A percentile compares a stretch with the other conserved stretches of the same genome.
phyloP scores from a whole-genome alignment of 2,888 invertebrate genomes.

The Eupithecia pulchellata region DNA sequence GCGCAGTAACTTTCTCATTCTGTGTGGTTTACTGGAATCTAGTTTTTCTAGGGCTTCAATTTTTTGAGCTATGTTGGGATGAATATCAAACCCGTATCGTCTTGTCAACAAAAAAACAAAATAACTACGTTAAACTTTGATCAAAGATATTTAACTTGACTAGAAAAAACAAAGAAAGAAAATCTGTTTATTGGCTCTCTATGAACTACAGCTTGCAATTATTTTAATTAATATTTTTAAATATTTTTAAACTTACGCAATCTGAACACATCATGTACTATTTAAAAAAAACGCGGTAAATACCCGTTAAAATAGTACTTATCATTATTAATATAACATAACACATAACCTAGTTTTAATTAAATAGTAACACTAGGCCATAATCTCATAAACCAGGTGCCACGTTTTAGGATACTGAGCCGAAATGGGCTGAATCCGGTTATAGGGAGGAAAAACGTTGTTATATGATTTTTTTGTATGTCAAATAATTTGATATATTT shows the following conservation, averaged over 20 bases:
- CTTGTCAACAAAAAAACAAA: neutral
- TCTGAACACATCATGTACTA: too few relatives aligned
- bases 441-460: neutral
- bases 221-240: too few relatives aligned
- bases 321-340: too few relatives aligned
- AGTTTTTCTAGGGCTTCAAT: neutral
- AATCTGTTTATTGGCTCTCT: too few relatives aligned
- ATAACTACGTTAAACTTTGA: neutral
- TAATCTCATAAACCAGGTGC: neutral
- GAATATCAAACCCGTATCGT: neutral
- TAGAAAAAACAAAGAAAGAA: too few relatives aligned
- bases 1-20: neutral
- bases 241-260: too few relatives aligned
- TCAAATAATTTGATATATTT: slow-evolving; percentile 16
- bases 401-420: neutral
- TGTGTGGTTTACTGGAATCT: slow-evolving; percentile 7
- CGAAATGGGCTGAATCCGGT: neutral
- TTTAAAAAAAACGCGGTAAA: too few relatives aligned
- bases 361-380: too few relatives aligned
- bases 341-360: too few relatives aligned
- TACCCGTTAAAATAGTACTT: too few relatives aligned
- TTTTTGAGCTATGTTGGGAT: neutral
- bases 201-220: too few relatives aligned
- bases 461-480: neutral
- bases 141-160: neutral